Evolutionary conservation across 2,797 vertebrate species (phyloP), one percentile per base, ranked within the genome.

Genomic region (Microcaecilia unicolor): DNA sequence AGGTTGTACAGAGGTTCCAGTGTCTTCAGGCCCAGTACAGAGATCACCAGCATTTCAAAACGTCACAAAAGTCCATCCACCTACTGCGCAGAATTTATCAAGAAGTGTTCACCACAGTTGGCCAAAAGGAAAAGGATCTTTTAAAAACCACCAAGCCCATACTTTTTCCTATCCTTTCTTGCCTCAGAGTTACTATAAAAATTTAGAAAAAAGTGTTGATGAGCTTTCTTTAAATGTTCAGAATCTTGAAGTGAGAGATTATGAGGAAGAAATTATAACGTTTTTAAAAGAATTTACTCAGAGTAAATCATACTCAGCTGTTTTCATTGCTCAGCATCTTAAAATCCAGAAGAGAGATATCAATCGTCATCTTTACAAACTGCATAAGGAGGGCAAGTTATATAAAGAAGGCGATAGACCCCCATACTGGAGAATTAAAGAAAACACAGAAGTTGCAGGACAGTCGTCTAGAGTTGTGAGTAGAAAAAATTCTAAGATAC

Each of bases 331-430:
- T 10, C 72, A 10, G 30, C 78, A 58, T 16, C 74, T 95, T 3
- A 48, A 20, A 8, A 31, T 68, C 8, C 70, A 70, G 1, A 98
- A 92, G 61, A 92, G 80, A 6, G 52, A 81, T 1, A 51, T 96
- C 52, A 99, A 97, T 51, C 62, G 61, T 3, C 28, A 64, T 6
- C 56, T 99, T 2, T 97, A 98, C 34, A 57, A 64, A 7, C 81
- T 99, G 7, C 56, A 63, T 6, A 30, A 3, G 2, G 66, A 38
- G 6, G 72, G 84, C 2, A 72, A 62, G 49, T 57, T 87, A 18
- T 61, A 18, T 2, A 88, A 55, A 30, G 49, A 56, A 9, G 71
- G 22, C 4, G 68, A 62, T 0, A 49, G 1, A 0, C 90, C 89
- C 1, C 94, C 94, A 0, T 32, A 74, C 62, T 98, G 95, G 95